Evolutionary conservation across 2,113 vertebrate species (phyloP).

Genomic region (Guaruba guarouba): DNA sequence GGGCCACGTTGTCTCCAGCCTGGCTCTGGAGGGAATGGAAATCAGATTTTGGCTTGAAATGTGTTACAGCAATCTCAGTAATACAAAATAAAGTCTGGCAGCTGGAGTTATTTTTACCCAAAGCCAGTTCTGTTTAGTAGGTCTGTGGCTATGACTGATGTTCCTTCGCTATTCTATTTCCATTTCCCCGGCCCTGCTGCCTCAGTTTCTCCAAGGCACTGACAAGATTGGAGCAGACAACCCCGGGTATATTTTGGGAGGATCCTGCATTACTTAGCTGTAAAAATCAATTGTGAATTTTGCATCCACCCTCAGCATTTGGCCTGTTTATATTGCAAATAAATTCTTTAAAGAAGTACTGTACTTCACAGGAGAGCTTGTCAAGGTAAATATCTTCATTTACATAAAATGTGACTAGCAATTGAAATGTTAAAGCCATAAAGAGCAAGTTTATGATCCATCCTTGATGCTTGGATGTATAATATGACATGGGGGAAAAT

Average conservation of each 20-base stretch:
- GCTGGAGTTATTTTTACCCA: slow-evolving; percentile 54
- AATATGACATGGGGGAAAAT: slow-evolving; percentile 55
- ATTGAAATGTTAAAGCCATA: slow-evolving; percentile 71
- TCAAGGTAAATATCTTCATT: slow-evolving; percentile 72
- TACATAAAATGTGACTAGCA: slow-evolving; percentile 68
- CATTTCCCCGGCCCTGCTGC: neutral
- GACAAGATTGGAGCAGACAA: neutral
- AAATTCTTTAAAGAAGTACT: slow-evolving; percentile 67
- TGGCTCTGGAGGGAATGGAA: slow-evolving; percentile 17
- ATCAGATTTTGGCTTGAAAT: slow-evolving; percentile 38
- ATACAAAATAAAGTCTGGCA: slow-evolving; percentile 49
- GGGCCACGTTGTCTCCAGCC: neutral
- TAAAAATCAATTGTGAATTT: neutral
- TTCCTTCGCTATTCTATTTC: neutral
- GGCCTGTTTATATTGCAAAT: slow-evolving; percentile 63
- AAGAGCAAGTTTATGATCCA: slow-evolving; percentile 74
- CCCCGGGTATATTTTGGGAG: neutral
- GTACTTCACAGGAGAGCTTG: slow-evolving; percentile 69
- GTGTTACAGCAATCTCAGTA: neutral
- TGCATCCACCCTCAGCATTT: slow-evolving; percentile 29
- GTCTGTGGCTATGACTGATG: neutral
- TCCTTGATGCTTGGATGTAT: slow-evolving; percentile 69
- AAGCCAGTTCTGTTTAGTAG: neutral
- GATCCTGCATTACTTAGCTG: neutral
- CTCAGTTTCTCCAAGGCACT: slow-evolving; percentile 16